Base-by-base conservation (phyloP, 2,888 invertebrate genomes). In the Luperina testacea region DNA sequence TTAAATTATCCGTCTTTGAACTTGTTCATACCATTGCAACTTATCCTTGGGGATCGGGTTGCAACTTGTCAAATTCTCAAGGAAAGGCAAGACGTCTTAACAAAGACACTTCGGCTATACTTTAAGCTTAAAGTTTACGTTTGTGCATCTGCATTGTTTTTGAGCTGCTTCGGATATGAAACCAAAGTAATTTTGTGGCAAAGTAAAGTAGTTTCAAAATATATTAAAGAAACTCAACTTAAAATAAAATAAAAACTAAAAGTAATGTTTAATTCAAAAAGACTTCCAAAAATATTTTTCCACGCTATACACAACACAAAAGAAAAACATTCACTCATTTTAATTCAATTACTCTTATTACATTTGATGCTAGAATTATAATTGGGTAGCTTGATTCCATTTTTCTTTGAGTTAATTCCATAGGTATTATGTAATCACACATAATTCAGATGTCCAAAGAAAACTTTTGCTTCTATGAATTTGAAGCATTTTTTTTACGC, bases 1-100 rank as follows among this genome's bases (percentile, higher is more conserved):
- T 84, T 89, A 89, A 89, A 91, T 90, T 90, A 89, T 87, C 87
- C 87, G 82, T 81, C 45, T 78, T 51, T 77, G 74, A 87, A 83
- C 81, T 87, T 75, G 77, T 84, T 84, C 81, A 68, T 72, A 72
- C 64, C 17, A 38, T 75, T 77, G 70, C 48, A 87, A 89, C 75
- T 89, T 81, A 61, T 81, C 13, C 77, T 69, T 57, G 42, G 51
- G 53, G 72, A 83, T 82, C 75, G 65, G 61, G 53, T 81, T 89
- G 76, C 77, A 78, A 82, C 77, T 86, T 85, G 64, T 75, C 71
- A 79, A 86, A 78, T 80, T 84, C 82, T 75, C 53, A 73, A 82
- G 61, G 74, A 84, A 86, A 57, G 11, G 9, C 53, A 27, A 65
- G n/a, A 77, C 79, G 51, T 72, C 78, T 64, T 77, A 53, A 85